A percentile compares a stretch with the other conserved stretches of the same genome.
Conservation (phyloP, 2,888 invertebrate genomes). For the Eulithis testata region DNA sequence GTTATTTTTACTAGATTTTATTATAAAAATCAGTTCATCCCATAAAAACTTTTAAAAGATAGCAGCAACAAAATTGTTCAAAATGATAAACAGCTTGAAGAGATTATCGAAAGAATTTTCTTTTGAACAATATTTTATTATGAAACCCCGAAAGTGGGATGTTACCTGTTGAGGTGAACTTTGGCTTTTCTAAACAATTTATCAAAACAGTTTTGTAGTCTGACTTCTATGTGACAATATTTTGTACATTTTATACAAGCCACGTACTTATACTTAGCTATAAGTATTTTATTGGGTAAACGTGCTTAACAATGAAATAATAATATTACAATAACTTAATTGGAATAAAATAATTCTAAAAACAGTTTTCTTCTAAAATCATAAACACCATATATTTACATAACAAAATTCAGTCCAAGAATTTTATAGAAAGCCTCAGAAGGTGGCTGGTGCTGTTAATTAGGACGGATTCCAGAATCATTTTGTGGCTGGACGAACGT, state of each 20-base stretch:
- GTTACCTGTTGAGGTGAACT: conserved; percentile 39
- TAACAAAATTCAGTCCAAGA: neutral
- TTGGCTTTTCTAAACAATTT: conserved; percentile 17
- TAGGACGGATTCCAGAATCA: conserved; percentile 58
- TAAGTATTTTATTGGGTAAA: too few species aligned
- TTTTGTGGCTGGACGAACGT: conserved; percentile 53
- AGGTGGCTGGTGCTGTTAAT: conserved; percentile 52
- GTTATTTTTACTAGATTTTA: too few species aligned
- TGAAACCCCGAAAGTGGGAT: conserved; percentile 33
- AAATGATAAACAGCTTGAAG: conserved; percentile 9
- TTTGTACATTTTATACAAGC: neutral
- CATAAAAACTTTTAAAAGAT: conserved; percentile 8
- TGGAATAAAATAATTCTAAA: too few species aligned
- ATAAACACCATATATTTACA: too few species aligned
- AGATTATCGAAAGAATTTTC: conserved; percentile 29
- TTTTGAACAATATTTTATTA: conserved; percentile 36
- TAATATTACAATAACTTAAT: too few species aligned
- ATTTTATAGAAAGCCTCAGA: conserved; percentile 39
- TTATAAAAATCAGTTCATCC: neutral
- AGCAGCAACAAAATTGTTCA: conserved; percentile 4
- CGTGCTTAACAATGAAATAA: too few species aligned
- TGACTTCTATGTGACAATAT: neutral
- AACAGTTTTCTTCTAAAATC: too few species aligned
- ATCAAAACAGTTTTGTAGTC: conserved; percentile 3
- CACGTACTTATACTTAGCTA: neutral